phyloP scores from a whole-genome alignment of 2,113 vertebrate species.

The Gymnobelideus leadbeateri region DNA sequence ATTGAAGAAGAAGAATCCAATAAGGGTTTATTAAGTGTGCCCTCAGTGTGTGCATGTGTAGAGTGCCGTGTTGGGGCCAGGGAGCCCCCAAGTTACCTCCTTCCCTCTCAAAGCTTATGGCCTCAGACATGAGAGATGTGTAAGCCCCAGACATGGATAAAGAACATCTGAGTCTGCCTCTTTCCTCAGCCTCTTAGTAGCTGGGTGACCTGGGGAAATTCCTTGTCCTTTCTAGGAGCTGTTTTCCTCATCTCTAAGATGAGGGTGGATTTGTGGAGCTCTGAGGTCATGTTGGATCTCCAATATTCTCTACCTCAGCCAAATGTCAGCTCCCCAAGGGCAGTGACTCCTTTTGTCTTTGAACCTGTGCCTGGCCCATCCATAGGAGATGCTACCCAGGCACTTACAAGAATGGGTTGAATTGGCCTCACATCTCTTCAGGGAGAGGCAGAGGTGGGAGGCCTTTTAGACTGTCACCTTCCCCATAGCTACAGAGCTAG shows the following conservation, averaged over 20 bases:
- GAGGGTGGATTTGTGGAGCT: not conserved
- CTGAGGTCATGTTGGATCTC: not conserved
- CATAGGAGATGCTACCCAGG: too few species aligned
- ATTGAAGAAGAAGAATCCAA: conserved; percentile 1
- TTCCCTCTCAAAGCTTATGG: too few species aligned
- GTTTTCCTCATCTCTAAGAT: conserved; percentile 41
- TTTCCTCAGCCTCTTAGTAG: not conserved
- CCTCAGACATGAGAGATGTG: not conserved
- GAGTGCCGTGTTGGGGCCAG: too few species aligned
- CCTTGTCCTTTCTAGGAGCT: conserved; percentile 1
- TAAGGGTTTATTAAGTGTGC: too few species aligned
- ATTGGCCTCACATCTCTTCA: not conserved
- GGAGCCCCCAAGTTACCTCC: too few species aligned
- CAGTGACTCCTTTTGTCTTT: too few species aligned
- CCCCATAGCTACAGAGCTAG: not conserved
- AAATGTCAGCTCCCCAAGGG: not conserved
- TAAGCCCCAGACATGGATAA: not conserved
- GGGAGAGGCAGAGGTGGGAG: not conserved
- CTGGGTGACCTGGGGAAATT: not conserved
- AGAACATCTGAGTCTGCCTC: not conserved
- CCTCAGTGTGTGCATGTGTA: too few species aligned
- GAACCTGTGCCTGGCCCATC: too few species aligned
- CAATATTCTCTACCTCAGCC: not conserved
- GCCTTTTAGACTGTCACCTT: not conserved
- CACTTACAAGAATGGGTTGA: too few species aligned